Evolutionary conservation across 2,888 invertebrate genomes (phyloP), one percentile per base, ranked within the genome.

Genomic region (Escarpia spicata): DNA sequence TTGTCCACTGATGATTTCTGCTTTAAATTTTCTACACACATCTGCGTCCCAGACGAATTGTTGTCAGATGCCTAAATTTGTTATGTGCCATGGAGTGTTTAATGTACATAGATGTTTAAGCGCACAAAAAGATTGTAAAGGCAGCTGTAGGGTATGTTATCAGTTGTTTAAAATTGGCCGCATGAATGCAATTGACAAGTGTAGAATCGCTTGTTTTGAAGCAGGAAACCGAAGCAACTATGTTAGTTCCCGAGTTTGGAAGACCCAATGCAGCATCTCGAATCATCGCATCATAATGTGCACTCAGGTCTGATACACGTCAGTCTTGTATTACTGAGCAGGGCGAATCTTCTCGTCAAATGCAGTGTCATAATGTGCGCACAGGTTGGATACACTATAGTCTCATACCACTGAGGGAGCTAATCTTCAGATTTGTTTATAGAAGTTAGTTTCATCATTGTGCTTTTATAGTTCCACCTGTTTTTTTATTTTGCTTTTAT

Each of bases 71-170:
- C 26, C 75, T 75, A 26, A 3, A 26, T 19, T 26, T 75, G 75
- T 75, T 75, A 75, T 26, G 75, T 19, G 75, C 75, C 75, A n/a
- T 26, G 26, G 75, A n/a, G 75, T 75, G 75, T 75, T 19, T 26
- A 75, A 26, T 75, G 75, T 75, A 75, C 75, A 75, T 75, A 75
- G 75, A 75, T 75, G 75, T 75, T 75, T 75, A 75, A 75, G 75
- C 75, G 75, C 75, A 75, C 75, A 75, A 75, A 75, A 75, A 75
- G 75, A 0, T 75, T 75, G 75, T 26, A 75, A 75, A 15, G 26
- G 75, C 75, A 75, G 75, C 75, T 75, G 75, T 26, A 19, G 75
- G 19, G n/a, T 26, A 4, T 75, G 75, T 75, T 75, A 75, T 75
- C 75, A 75, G 19, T 26, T 15, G 75, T 75, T 75, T 75, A 75